These are phyloP conservation scores for Archaeoteleia sp. DNA, from an alignment of 2,888 invertebrate genomes.

Conservation along the genomic window DNA sequence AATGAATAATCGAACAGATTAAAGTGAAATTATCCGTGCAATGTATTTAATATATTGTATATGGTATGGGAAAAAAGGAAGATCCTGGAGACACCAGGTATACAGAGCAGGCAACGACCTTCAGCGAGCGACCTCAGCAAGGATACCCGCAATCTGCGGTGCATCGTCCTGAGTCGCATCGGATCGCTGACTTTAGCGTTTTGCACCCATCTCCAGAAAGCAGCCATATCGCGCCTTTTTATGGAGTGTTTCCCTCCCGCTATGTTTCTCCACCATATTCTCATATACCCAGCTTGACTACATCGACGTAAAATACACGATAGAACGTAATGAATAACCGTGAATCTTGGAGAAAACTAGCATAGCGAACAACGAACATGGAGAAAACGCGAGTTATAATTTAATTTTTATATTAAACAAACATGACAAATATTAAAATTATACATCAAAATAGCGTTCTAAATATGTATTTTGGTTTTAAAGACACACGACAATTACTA, in stretches of 20 bases:
- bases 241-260: conserved; percentile 7
- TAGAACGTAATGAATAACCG: conserved; percentile 9
- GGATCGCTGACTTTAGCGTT: conserved; percentile 62
- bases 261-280: conserved; percentile 17
- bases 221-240: conserved; percentile 25
- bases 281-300: conserved; percentile 1
- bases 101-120: conserved; percentile 70
- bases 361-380: background rate
- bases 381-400: too few species aligned
- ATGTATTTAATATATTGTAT: too few species aligned
- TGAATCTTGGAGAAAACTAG: background rate
- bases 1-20: too few species aligned
- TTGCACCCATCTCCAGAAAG: conserved; percentile 57
- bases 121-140: conserved; percentile 68
- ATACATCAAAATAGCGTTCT: too few species aligned
- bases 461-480: too few species aligned
- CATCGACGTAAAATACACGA: conserved; percentile 10
- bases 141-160: conserved; percentile 70
- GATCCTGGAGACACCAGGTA: conserved; percentile 55
- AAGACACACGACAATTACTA: too few species aligned
- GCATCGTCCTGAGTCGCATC: conserved; percentile 67
- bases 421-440: too few species aligned
- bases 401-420: too few species aligned
- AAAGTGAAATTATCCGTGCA: too few species aligned
- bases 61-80: too few species aligned